phyloP scores from a whole-genome alignment of 1,140 invertebrate species.

The Drosophila dunni region DNA sequence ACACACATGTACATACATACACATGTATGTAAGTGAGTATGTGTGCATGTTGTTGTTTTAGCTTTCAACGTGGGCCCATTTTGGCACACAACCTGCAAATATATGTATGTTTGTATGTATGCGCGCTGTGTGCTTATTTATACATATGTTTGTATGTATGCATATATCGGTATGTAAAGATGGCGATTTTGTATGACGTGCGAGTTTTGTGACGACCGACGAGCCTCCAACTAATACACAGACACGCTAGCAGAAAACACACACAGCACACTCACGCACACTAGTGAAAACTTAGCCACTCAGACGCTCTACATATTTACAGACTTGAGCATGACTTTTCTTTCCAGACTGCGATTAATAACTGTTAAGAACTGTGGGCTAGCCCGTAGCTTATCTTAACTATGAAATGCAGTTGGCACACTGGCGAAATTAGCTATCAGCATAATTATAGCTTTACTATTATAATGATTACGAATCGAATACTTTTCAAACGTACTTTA shows the following conservation, averaged over 20 bases:
- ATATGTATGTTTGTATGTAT: slow-evolving; percentile 6
- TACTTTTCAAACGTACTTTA: slow-evolving; percentile 46
- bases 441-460: slow-evolving; percentile 26
- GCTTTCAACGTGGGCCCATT: slow-evolving; percentile 23
- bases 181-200: slow-evolving; percentile 51
- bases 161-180: slow-evolving; percentile 16
- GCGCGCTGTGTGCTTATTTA: slow-evolving; percentile 4
- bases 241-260: slow-evolving; percentile 9
- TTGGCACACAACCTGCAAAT: slow-evolving; percentile 30
- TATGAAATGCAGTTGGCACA: background rate
- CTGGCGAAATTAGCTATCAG: background rate
- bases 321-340: slow-evolving; percentile 14
- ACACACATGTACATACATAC: slow-evolving; percentile 6
- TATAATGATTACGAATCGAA: slow-evolving; percentile 28
- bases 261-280: slow-evolving; percentile 1
- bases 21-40: background rate
- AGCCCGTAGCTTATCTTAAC: slow-evolving; percentile 6
- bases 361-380: background rate
- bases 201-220: slow-evolving; percentile 69
- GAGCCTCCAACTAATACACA: slow-evolving; percentile 67
- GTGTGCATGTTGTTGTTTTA: slow-evolving; percentile 18
- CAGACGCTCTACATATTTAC: background rate
- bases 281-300: background rate
- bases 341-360: background rate
- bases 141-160: slow-evolving; percentile 10